Conservation (phyloP, 2,888 invertebrate genomes). For the Epicampocera succincta region DNA sequence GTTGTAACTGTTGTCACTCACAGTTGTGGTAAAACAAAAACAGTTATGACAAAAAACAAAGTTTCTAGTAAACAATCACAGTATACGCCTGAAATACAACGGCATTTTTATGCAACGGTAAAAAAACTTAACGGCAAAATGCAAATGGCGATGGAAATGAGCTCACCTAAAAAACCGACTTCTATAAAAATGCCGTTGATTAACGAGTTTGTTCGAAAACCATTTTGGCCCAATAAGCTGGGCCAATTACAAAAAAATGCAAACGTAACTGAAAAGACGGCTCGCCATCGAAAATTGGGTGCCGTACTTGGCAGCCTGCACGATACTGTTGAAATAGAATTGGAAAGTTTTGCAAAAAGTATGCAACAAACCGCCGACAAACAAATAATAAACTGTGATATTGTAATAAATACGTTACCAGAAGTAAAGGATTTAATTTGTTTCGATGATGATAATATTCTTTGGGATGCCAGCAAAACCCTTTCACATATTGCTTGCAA, state of each 20-base stretch:
- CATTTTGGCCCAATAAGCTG: not conserved
- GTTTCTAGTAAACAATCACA: conserved; percentile 42
- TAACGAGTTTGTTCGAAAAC: conserved; percentile 29
- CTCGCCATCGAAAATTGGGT: conserved; percentile 68
- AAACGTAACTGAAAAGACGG: not conserved
- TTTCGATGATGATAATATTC: conserved; percentile 77
- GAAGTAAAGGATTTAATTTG: conserved; percentile 78
- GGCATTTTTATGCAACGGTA: conserved; percentile 77
- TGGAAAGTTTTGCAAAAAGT: conserved; percentile 39
- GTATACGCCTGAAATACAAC: conserved; percentile 43
- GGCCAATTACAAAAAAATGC: not conserved
- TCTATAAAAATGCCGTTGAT: conserved; percentile 32
- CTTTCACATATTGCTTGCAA: conserved; percentile 51
- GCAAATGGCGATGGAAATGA: conserved; percentile 46
- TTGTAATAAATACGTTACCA: conserved; percentile 67
- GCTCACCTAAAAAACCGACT: conserved; percentile 17
- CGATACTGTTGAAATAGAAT: conserved; percentile 59
- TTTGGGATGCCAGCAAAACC: conserved; percentile 32
- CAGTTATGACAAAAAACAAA: conserved; percentile 57
- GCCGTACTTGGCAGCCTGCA: conserved; percentile 67
- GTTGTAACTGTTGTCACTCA: conserved; percentile 14
- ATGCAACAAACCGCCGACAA: conserved; percentile 1
- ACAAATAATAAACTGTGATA: conserved; percentile 73
- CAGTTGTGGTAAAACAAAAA: conserved; percentile 56
- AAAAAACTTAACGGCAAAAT: conserved; percentile 74